Percentiles rank a stretch among this genome's conserved stretches.
Conservation (phyloP, 2,888 invertebrate species). For the Spilarctia lutea region DNA sequence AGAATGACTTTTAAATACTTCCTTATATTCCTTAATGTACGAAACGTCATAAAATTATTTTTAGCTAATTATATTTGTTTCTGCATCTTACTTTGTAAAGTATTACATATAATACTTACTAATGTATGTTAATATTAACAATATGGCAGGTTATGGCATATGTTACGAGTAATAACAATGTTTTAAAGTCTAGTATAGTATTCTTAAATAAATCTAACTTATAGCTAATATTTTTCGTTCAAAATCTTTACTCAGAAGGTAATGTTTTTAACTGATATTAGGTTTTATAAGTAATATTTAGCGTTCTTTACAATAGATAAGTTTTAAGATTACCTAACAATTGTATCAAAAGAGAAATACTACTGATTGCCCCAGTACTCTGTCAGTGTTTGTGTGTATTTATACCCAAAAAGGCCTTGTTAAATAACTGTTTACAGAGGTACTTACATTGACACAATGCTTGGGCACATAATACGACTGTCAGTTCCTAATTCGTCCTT, state of each 20-base stretch:
- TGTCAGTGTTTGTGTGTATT: background rate
- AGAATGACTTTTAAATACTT: background rate
- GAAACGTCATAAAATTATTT: background rate
- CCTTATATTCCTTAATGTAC: background rate
- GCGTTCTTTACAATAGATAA: background rate
- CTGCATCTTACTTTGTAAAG: background rate
- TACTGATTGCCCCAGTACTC: background rate
- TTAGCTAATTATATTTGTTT: background rate
- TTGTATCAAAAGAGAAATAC: background rate
- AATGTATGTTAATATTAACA: too few relatives aligned
- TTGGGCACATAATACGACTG: background rate
- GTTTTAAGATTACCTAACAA: background rate
- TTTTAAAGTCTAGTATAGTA: too few relatives aligned
- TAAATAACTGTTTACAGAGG: constrained; percentile 24
- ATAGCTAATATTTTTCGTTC: too few relatives aligned
- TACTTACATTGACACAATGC: background rate
- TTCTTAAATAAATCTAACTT: too few relatives aligned
- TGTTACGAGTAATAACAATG: too few relatives aligned
- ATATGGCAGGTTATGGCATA: too few relatives aligned
- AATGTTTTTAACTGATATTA: too few relatives aligned
- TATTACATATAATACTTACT: background rate
- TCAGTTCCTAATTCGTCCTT: background rate
- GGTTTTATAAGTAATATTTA: too few relatives aligned
- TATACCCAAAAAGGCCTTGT: background rate
- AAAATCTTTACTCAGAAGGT: too few relatives aligned